phyloP scores from a whole-genome alignment of 2,113 vertebrate species.

The Lethenteron reissneri region DNA sequence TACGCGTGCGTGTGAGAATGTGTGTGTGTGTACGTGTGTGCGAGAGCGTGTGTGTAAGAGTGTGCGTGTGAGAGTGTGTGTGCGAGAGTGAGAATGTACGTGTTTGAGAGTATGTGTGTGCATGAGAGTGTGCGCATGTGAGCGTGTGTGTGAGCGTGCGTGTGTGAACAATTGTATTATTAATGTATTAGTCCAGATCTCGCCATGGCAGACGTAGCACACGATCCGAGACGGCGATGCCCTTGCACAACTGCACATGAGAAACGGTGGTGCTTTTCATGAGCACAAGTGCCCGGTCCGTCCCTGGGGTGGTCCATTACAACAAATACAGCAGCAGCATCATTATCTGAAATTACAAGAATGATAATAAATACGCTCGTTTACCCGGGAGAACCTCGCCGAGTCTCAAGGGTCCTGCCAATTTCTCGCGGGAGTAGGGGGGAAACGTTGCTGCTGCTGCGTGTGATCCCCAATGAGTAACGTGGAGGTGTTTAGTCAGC shows the following conservation, averaged over 20 bases:
- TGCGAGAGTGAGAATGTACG: background rate
- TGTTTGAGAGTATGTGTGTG: background rate
- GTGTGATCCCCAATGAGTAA: background rate
- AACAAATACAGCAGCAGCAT: too few species aligned
- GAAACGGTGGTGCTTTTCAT: too few species aligned
- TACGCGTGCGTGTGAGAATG: background rate
- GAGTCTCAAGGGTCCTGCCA: background rate
- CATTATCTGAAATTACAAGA: too few species aligned
- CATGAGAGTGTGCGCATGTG: background rate
- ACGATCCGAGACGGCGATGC: too few species aligned
- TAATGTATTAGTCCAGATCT: background rate
- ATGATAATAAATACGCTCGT: too few species aligned
- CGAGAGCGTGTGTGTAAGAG: background rate
- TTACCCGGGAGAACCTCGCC: too few species aligned
- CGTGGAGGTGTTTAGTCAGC: background rate
- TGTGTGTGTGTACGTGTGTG: background rate
- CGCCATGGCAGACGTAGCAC: too few species aligned
- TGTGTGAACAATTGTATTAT: constrained; percentile 1
- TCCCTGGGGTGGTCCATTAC: too few species aligned
- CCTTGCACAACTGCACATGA: too few species aligned
- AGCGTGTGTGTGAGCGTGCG: background rate
- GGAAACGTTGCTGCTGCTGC: background rate
- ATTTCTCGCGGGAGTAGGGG: background rate
- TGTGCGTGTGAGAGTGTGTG: background rate
- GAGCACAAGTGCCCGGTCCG: too few species aligned